These are phyloP conservation scores for Sarcophaga peregrina DNA, from an alignment of 1,140 invertebrate genomes.

Conservation along the genomic window DNA sequence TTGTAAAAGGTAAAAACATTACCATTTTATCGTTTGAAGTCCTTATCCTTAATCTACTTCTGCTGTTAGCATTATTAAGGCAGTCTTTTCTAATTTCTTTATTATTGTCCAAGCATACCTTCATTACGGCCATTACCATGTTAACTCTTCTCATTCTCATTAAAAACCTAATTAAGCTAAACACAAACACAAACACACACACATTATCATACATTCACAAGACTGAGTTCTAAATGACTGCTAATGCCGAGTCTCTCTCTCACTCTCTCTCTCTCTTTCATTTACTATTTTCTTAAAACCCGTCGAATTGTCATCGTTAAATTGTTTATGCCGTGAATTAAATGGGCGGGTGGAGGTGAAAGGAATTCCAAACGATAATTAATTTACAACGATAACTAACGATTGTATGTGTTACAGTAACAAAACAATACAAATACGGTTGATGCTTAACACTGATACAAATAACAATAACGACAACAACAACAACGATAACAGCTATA, in stretches of 20 bases:
- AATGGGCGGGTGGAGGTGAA: background rate
- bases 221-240: background rate
- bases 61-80: too few species aligned
- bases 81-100: too few species aligned
- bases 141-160: too few species aligned
- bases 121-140: too few species aligned
- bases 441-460: background rate
- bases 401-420: background rate
- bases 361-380: background rate
- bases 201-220: background rate
- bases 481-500: background rate
- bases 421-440: background rate
- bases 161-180: too few species aligned
- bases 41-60: too few species aligned
- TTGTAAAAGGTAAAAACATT: too few species aligned
- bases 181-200: too few species aligned
- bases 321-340: background rate
- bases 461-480: background rate
- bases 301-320: background rate
- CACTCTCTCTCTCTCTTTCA: too few species aligned
- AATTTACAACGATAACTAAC: conserved; percentile 2
- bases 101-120: too few species aligned
- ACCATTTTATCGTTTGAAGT: too few species aligned
- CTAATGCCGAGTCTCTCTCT: background rate
- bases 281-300: background rate